Evolutionary conservation across 1,140 invertebrate genomes (phyloP).

Genomic region (Heliconius hermathena): DNA sequence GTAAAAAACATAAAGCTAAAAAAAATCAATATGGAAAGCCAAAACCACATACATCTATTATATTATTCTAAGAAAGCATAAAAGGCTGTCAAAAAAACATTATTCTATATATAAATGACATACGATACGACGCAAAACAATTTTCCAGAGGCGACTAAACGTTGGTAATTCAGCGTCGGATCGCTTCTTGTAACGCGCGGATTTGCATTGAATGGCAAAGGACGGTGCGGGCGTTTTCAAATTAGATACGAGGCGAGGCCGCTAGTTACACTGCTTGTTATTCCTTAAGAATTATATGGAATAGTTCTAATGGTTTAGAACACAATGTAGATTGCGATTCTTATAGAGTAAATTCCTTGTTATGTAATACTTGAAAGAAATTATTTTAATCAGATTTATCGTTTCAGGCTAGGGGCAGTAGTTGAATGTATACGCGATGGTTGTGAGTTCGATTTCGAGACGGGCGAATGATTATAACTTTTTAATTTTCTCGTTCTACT

Average conservation of each 20-base stretch:
- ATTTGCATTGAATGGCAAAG: constrained; percentile 80
- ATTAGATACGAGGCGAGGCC: constrained; percentile 61
- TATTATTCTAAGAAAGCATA: not conserved
- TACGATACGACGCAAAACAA: constrained; percentile 52
- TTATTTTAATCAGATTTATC: too few relatives aligned
- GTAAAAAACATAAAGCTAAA: not conserved
- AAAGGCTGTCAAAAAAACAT: not conserved
- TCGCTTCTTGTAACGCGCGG: constrained; percentile 74
- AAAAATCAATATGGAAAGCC: not conserved
- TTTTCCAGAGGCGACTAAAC: constrained; percentile 78
- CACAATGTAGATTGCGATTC: constrained; percentile 17
- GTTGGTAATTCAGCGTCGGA: constrained; percentile 74
- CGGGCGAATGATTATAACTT: too few relatives aligned
- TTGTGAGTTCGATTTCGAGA: too few relatives aligned
- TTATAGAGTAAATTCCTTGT: constrained; percentile 6
- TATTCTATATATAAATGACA: constrained; percentile 16
- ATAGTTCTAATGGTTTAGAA: constrained; percentile 20
- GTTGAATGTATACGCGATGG: too few relatives aligned
- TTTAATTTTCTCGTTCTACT: too few relatives aligned
- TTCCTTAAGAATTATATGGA: constrained; percentile 26
- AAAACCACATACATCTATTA: not conserved
- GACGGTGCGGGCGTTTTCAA: constrained; percentile 63
- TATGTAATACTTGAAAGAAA: not conserved
- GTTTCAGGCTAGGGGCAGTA: too few relatives aligned
- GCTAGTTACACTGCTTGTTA: constrained; percentile 35